phyloP scores from a whole-genome alignment of 2,113 vertebrate genomes.

The Bufo bufo region DNA sequence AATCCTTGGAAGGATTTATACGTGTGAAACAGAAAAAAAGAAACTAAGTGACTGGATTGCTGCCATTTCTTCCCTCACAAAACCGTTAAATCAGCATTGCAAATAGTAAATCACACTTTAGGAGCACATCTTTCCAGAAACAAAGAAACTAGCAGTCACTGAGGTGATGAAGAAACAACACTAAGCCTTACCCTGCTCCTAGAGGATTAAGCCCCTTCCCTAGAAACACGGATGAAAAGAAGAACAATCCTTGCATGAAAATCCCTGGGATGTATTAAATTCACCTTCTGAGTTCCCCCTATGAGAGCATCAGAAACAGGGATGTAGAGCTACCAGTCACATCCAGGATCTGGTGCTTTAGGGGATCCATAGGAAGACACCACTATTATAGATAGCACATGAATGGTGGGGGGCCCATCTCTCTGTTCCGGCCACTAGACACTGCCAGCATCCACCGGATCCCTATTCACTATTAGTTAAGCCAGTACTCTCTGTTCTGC shows the following conservation, averaged over 20 bases:
- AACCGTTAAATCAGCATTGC: conserved; percentile 45
- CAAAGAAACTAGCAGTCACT: conserved; percentile 37
- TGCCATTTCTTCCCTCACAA: conserved; percentile 36
- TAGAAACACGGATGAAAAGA: not conserved
- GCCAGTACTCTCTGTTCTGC: too few species aligned
- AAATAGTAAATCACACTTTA: conserved; percentile 42
- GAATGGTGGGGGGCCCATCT: too few species aligned
- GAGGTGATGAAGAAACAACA: not conserved
- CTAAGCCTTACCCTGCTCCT: not conserved
- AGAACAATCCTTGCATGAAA: not conserved
- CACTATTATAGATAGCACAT: too few species aligned
- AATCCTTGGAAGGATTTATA: conserved; percentile 42
- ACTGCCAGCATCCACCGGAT: too few species aligned
- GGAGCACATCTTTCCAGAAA: conserved; percentile 4
- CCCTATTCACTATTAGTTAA: too few species aligned
- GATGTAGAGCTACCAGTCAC: too few species aligned
- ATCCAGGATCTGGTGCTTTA: too few species aligned
- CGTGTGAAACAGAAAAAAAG: not conserved
- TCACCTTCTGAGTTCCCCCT: not conserved
- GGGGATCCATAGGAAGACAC: too few species aligned
- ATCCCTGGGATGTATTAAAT: not conserved
- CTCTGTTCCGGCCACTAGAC: too few species aligned
- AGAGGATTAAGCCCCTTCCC: not conserved
- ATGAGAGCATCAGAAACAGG: not conserved
- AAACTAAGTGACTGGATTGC: conserved; percentile 32